Conservation (phyloP, 2,113 vertebrate genomes). For the Leptocoma aspasia region DNA sequence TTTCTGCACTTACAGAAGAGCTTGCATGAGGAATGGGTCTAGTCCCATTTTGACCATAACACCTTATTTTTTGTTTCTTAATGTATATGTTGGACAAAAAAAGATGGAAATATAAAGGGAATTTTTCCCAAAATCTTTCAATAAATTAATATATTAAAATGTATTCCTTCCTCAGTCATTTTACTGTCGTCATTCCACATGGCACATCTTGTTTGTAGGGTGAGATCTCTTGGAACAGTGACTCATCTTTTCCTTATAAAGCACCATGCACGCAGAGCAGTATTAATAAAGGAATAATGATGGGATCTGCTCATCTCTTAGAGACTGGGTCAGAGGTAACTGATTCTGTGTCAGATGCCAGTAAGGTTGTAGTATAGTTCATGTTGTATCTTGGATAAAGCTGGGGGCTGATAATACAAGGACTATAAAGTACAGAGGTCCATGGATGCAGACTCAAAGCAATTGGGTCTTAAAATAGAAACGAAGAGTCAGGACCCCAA, state of each 20-base stretch:
- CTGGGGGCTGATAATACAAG: background rate
- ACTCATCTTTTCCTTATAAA: slow-evolving; percentile 42
- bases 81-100: background rate
- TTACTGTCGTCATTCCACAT: background rate
- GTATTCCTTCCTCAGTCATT: background rate
- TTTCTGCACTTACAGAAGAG: background rate
- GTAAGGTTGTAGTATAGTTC: background rate
- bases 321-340: background rate
- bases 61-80: background rate
- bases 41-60: background rate
- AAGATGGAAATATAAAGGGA: background rate
- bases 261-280: background rate
- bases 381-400: background rate
- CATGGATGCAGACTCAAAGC: background rate
- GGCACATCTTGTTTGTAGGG: background rate
- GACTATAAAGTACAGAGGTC: background rate
- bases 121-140: background rate
- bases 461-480: background rate
- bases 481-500: background rate
- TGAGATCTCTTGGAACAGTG: slow-evolving; percentile 22
- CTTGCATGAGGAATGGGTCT: background rate
- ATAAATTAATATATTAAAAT: slow-evolving; percentile 2
- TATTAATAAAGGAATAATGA: slow-evolving; percentile 35
- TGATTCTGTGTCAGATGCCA: background rate
- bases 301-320: background rate